phyloP scores from a whole-genome alignment of 2,888 invertebrate species.

The Gastracanthus pulcherrimus region DNA sequence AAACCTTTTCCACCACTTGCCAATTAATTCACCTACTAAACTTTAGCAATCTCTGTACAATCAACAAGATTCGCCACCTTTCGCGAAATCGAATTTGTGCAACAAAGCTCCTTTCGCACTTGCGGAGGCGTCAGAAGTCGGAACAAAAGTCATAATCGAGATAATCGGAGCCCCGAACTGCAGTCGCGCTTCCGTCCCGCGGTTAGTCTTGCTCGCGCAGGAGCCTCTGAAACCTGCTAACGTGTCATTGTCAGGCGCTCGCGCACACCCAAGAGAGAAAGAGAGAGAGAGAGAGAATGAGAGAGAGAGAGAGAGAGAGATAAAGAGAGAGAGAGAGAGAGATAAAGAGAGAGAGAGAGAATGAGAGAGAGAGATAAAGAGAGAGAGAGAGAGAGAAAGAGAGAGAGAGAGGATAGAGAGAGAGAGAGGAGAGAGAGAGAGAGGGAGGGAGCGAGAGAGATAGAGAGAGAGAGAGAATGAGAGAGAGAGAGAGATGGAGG shows the following conservation, averaged over 20 bases:
- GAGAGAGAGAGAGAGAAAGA: too few relatives aligned
- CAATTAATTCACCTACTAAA: too few relatives aligned
- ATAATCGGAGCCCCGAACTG: too few relatives aligned
- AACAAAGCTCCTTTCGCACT: not conserved
- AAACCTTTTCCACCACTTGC: too few relatives aligned
- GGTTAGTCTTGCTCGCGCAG: not conserved
- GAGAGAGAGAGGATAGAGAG: not conserved
- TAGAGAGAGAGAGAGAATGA: not conserved
- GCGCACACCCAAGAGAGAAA: too few relatives aligned
- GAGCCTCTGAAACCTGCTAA: conserved; percentile 12
- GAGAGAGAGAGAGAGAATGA: not conserved
- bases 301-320: not conserved
- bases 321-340: not conserved
- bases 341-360: not conserved
- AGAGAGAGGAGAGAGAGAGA: too few relatives aligned
- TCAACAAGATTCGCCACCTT: not conserved
- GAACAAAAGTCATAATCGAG: not conserved
- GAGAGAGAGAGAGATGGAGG: not conserved
- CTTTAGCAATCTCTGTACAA: too few relatives aligned
- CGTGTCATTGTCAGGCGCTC: conserved; percentile 6
- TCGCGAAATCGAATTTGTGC: not conserved
- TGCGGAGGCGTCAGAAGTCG: not conserved
- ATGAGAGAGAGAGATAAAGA: not conserved
- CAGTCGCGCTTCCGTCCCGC: not conserved
- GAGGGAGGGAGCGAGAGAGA: not conserved